phyloP scores from a whole-genome alignment of 2,888 invertebrate species.

The Celastrina argiolus region DNA sequence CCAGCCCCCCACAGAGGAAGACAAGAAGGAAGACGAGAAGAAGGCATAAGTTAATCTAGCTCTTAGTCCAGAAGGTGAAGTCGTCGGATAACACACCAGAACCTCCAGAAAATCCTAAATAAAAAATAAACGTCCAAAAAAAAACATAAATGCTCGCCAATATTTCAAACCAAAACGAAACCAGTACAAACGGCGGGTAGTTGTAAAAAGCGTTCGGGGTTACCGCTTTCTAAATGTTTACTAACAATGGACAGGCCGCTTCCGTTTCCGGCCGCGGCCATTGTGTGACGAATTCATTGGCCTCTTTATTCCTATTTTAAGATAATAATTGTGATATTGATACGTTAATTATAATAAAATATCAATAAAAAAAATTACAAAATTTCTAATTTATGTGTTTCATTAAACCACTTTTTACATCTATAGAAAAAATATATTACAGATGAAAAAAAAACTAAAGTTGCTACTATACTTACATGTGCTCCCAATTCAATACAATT shows the following conservation, averaged over 20 bases:
- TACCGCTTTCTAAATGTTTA: slow-evolving; percentile 36
- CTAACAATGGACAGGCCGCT: slow-evolving; percentile 42
- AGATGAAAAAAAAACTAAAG: no score
- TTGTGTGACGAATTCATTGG: slow-evolving; percentile 39
- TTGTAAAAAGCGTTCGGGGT: slow-evolving; percentile 11
- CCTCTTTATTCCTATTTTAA: slow-evolving; percentile 47
- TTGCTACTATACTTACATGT: no score
- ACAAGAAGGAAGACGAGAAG: slow-evolving; percentile 57
- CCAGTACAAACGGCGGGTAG: slow-evolving; percentile 10
- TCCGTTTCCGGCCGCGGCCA: slow-evolving; percentile 55
- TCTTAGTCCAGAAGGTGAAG: slow-evolving; percentile 23
- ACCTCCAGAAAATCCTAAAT: background rate
- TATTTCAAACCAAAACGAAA: slow-evolving; percentile 18
- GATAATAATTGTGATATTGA: slow-evolving; percentile 71
- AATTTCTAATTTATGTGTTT: slow-evolving; percentile 52
- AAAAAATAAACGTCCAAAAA: background rate
- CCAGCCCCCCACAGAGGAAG: slow-evolving; percentile 61
- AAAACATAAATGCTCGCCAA: background rate
- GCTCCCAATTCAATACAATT: no score
- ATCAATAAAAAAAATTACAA: slow-evolving; percentile 73
- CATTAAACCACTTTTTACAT: background rate
- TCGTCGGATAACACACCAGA: background rate
- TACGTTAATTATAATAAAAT: slow-evolving; percentile 59
- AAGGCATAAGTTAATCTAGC: slow-evolving; percentile 53
- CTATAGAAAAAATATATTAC: background rate